phyloP scores from a whole-genome alignment of 2,113 vertebrate genomes.

The Atherinomorus stipes region DNA sequence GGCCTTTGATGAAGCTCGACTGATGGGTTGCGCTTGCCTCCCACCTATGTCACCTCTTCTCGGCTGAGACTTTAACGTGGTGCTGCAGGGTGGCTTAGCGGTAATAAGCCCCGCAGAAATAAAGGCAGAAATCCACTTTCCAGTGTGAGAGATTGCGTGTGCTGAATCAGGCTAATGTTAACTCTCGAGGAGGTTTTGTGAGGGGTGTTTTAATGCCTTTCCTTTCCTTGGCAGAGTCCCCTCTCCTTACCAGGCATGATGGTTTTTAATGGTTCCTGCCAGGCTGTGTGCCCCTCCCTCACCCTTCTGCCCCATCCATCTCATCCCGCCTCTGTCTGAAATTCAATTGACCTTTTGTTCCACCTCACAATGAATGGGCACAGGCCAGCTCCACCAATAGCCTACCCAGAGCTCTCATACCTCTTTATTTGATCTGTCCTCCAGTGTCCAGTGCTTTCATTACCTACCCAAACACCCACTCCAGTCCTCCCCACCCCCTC shows the following conservation, averaged over 20 bases:
- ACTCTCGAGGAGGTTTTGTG: slow-evolving; percentile 37
- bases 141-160: slow-evolving; percentile 13
- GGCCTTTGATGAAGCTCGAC: slow-evolving; percentile 56
- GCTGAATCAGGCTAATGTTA: slow-evolving; percentile 61
- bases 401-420: slow-evolving; percentile 55
- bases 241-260: slow-evolving; percentile 45
- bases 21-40: slow-evolving; percentile 32
- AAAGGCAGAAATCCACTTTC: slow-evolving; percentile 44
- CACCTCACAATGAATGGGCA: slow-evolving; percentile 64
- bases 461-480: slow-evolving; percentile 58
- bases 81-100: slow-evolving; percentile 12
- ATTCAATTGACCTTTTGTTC: slow-evolving; percentile 80
- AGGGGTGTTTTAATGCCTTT: slow-evolving; percentile 63
- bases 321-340: slow-evolving; percentile 64
- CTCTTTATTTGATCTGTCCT: slow-evolving; percentile 74
- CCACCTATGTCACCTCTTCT: slow-evolving; percentile 46
- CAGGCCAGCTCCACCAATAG: slow-evolving; percentile 51
- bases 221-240: slow-evolving; percentile 58
- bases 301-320: slow-evolving; percentile 60
- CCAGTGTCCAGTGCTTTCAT: slow-evolving; percentile 62
- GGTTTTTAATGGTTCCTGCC: slow-evolving; percentile 56
- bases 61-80: slow-evolving; percentile 10
- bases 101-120: slow-evolving; percentile 60
- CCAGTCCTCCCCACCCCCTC: slow-evolving; percentile 5
- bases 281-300: slow-evolving; percentile 29